A percentile compares a stretch with the other conserved stretches of the same genome.
phyloP scores from a whole-genome alignment of 2,797 vertebrate genomes.

The Margarornis squamiger region DNA sequence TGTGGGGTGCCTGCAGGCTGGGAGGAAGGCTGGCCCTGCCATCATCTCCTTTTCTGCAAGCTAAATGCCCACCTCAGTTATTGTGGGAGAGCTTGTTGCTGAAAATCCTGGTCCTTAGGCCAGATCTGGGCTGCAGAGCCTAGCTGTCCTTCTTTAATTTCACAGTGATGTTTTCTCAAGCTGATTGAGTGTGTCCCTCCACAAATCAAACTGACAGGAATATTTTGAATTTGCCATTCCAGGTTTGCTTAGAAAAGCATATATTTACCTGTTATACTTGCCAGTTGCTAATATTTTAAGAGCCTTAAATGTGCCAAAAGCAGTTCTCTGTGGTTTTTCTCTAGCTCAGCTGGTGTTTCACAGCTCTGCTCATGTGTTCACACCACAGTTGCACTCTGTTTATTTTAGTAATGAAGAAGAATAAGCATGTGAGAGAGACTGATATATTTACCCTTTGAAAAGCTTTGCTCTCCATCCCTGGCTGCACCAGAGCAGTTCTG shows the following conservation, averaged over 20 bases:
- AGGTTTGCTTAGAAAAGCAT: not conserved
- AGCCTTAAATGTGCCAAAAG: not conserved
- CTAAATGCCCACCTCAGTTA: not conserved
- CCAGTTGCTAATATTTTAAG: not conserved
- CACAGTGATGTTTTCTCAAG: not conserved
- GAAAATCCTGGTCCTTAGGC: not conserved
- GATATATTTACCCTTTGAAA: constrained; percentile 18
- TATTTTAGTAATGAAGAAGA: constrained; percentile 21
- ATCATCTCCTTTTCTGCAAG: not conserved
- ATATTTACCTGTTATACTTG: not conserved
- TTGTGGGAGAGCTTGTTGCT: not conserved
- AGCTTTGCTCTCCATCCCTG: not conserved
- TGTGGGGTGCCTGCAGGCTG: not conserved
- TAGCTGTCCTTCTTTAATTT: not conserved
- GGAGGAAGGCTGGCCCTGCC: not conserved
- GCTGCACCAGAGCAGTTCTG: not conserved
- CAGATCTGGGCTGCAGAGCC: rapidly evolving
- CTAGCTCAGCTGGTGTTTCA: not conserved
- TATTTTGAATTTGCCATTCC: not conserved
- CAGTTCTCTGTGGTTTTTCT: not conserved
- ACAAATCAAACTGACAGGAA: rapidly evolving
- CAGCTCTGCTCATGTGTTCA: not conserved
- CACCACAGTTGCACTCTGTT: not conserved
- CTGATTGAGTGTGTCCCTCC: not conserved
- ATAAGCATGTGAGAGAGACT: not conserved